These are phyloP conservation scores for Chelonus formosanus DNA, from an alignment of 2,888 invertebrate species.

Conservation along the genomic window DNA sequence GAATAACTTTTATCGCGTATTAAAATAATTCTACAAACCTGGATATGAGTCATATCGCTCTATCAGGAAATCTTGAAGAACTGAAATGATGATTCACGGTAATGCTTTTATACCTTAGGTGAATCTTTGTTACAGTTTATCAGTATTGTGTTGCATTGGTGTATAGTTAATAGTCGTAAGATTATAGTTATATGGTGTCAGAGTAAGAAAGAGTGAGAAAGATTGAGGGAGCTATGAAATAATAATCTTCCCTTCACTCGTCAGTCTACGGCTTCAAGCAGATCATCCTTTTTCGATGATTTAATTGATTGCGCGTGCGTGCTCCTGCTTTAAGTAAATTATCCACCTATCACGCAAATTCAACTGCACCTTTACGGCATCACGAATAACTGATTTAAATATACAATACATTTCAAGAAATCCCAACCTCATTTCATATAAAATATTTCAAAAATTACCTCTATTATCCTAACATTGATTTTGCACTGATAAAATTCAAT, in stretches of 20 bases:
- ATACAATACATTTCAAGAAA: not conserved
- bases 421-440: no score
- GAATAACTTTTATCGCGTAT: not conserved
- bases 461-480: no score
- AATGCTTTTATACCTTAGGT: conserved; percentile 56
- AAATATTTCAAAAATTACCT: no score
- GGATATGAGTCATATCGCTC: conserved; percentile 58
- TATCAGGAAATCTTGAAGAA: conserved; percentile 55
- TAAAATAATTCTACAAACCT: conserved; percentile 49
- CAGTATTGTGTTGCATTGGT: conserved; percentile 48
- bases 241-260: conserved; percentile 60
- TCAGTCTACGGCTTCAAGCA: conserved; percentile 23
- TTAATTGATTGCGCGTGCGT: conserved; percentile 58
- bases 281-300: conserved; percentile 29
- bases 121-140: conserved; percentile 62
- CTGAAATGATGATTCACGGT: conserved; percentile 57
- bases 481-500: no score
- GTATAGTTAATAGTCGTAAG: conserved; percentile 41
- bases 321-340: conserved; percentile 26
- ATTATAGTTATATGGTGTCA: conserved; percentile 12
- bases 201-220: conserved; percentile 34
- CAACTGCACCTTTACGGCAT: conserved; percentile 5
- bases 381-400: not conserved
- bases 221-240: conserved; percentile 47
- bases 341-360: conserved; percentile 37